A percentile compares a stretch with the other conserved stretches of the same genome.
These are phyloP conservation scores for Carcinoscorpius rotundicauda DNA, from an alignment of 1,140 invertebrate genomes.

Conservation along the genomic window DNA sequence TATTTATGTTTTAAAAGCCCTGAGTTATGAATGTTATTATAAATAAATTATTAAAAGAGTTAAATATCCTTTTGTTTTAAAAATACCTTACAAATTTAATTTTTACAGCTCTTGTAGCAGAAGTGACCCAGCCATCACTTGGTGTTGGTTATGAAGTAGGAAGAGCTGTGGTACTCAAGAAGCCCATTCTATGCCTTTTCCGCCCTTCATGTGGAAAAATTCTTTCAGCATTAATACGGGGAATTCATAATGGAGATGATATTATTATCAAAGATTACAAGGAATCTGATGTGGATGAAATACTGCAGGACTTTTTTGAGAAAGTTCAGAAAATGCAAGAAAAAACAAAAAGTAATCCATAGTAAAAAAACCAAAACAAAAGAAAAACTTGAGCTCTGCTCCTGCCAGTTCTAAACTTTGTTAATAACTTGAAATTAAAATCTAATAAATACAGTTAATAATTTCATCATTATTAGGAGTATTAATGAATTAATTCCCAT, in stretches of 20 bases:
- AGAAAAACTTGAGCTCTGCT: too few relatives aligned
- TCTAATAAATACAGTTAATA: too few relatives aligned
- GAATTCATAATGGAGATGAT: conserved; percentile 21
- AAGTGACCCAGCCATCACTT: conserved; percentile 33
- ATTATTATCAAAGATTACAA: conserved; percentile 23
- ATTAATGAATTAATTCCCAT: too few relatives aligned
- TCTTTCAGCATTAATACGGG: conserved; percentile 29
- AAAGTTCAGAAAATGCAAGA: neutral
- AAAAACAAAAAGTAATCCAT: neutral
- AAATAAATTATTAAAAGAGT: too few relatives aligned
- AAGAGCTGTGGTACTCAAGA: conserved; percentile 29
- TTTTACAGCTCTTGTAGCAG: conserved; percentile 30
- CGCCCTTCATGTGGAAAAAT: conserved; percentile 28
- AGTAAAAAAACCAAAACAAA: too few relatives aligned
- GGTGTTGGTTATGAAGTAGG: conserved; percentile 36
- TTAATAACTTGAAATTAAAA: too few relatives aligned
- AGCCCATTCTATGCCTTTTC: conserved; percentile 31
- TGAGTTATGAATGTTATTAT: too few relatives aligned
- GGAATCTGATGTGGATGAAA: conserved; percentile 19
- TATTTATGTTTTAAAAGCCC: too few relatives aligned
- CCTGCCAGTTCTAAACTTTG: too few relatives aligned
- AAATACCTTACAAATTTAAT: conserved; percentile 9
- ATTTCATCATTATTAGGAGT: too few relatives aligned
- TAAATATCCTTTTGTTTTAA: neutral
- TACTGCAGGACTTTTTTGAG: conserved; percentile 25